phyloP scores from a whole-genome alignment of 2,113 vertebrate genomes.

The Daubentonia madagascariensis region DNA sequence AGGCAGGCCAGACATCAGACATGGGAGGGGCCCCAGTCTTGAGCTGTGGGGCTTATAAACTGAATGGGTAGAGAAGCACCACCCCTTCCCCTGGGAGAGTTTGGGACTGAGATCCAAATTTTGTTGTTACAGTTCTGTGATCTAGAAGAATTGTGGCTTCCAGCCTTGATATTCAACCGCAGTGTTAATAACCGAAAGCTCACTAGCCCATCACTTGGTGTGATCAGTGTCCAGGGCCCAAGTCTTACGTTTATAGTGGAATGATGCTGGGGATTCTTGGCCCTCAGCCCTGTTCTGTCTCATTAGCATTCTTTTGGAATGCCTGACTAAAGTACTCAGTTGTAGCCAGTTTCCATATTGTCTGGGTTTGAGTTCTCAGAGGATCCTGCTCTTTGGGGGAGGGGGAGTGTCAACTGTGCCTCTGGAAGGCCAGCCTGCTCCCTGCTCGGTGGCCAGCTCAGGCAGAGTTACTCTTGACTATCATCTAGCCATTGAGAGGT shows the following conservation, averaged over 20 bases:
- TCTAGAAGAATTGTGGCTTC: not conserved
- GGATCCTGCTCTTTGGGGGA: not conserved
- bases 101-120: not conserved
- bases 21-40: rapidly evolving
- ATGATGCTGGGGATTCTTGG: rapidly evolving
- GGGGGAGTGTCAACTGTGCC: rapidly evolving
- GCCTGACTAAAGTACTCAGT: not conserved
- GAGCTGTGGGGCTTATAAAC: not conserved
- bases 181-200: not conserved
- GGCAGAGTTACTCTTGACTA: not conserved
- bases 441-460: not conserved
- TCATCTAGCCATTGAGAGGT: not conserved
- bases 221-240: not conserved
- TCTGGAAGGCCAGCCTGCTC: not conserved
- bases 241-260: not conserved
- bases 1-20: not conserved
- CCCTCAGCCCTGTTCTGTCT: not conserved
- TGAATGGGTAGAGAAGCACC: not conserved
- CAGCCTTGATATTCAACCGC: not conserved
- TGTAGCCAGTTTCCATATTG: not conserved
- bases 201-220: not conserved
- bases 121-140: not conserved
- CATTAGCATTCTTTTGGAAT: not conserved
- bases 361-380: not conserved
- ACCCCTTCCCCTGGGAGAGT: not conserved